Evolutionary conservation across 2,888 invertebrate genomes (phyloP).

Genomic region (Catotricha subobsoleta): DNA sequence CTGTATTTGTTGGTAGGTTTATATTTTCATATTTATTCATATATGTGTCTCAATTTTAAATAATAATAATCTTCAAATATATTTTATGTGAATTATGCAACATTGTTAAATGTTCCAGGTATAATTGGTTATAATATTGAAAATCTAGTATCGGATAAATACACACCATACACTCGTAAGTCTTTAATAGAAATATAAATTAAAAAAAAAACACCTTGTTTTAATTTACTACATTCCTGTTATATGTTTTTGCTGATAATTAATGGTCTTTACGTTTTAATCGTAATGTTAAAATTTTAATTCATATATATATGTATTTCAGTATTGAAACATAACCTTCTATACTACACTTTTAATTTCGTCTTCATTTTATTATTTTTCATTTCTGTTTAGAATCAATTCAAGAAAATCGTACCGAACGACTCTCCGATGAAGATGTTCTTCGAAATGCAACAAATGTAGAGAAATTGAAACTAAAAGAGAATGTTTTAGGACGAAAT

Average conservation of each 20-base stretch:
- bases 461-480: conserved; percentile 46
- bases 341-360: background rate
- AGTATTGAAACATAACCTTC: too few species aligned
- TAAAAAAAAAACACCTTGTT: too few species aligned
- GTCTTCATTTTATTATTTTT: background rate
- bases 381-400: conserved; percentile 39
- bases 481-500: conserved; percentile 46
- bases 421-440: conserved; percentile 39
- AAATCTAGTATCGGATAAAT: conserved; percentile 48
- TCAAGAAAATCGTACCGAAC: conserved; percentile 53
- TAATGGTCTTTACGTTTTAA: too few species aligned
- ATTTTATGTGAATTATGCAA: background rate
- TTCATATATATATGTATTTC: too few species aligned
- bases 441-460: conserved; percentile 41
- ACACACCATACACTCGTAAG: conserved; percentile 56
- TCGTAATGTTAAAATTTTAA: too few species aligned
- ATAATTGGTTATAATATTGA: conserved; percentile 64
- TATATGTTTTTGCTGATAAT: too few species aligned
- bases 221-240: too few species aligned
- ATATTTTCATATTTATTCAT: background rate
- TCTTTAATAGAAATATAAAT: too few species aligned
- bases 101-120: background rate
- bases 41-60: background rate
- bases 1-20: conserved; percentile 60
- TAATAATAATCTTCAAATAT: background rate